Percentiles rank a stretch among this genome's conserved stretches.
These are phyloP conservation scores for Chrosomus eos DNA, from an alignment of 2,797 vertebrate species.

Conservation along the genomic window DNA sequence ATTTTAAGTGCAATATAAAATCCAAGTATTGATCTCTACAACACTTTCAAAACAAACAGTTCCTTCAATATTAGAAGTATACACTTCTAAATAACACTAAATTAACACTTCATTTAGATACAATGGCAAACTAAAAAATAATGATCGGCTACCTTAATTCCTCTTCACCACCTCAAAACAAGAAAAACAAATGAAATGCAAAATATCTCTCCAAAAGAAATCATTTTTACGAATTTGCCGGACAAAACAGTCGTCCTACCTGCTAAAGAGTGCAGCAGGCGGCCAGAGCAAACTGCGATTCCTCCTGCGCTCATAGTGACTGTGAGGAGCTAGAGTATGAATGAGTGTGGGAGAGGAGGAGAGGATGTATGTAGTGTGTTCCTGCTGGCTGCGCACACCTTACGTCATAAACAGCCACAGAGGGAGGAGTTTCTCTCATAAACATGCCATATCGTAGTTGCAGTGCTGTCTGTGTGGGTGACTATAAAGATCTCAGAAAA, in stretches of 20 bases:
- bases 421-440: slow-evolving; percentile 83
- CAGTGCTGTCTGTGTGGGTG: slow-evolving; percentile 30
- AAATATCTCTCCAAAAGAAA: neutral
- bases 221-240: neutral
- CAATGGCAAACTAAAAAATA: neutral
- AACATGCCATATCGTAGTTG: slow-evolving; percentile 16
- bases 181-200: neutral
- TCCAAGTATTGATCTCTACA: neutral
- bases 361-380: slow-evolving; percentile 74
- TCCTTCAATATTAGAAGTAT: neutral
- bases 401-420: slow-evolving; percentile 80
- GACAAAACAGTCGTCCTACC: slow-evolving; percentile 73
- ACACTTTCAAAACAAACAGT: neutral
- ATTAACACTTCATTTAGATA: neutral
- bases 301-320: slow-evolving; percentile 51
- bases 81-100: no score
- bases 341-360: slow-evolving; percentile 74
- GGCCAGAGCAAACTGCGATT: slow-evolving; percentile 40
- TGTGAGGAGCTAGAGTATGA: slow-evolving; percentile 51
- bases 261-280: slow-evolving; percentile 82
- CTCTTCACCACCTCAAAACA: neutral
- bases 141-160: neutral
- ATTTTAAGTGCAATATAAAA: neutral
- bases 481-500: slow-evolving; percentile 15
- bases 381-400: slow-evolving; percentile 80